Evolutionary conservation across 2,888 invertebrate genomes (phyloP).

Genomic region (Cyclophora punctaria): DNA sequence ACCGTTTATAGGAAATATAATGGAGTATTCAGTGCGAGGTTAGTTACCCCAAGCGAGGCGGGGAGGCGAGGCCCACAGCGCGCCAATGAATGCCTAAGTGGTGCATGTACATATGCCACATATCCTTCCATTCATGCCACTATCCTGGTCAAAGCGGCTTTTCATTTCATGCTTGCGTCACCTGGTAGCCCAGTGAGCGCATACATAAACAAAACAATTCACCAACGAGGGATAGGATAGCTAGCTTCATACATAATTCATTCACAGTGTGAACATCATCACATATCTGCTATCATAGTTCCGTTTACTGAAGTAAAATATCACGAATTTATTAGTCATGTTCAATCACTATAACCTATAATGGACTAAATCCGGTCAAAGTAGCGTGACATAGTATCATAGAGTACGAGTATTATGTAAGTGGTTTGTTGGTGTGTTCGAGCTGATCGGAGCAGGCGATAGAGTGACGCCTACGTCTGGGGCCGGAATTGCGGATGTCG

Average conservation of each 20-base stretch:
- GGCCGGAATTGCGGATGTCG: constrained; percentile 6
- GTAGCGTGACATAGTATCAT: no score
- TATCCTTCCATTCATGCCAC: constrained; percentile 47
- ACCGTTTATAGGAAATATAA: constrained; percentile 15
- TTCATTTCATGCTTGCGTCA: constrained; percentile 50
- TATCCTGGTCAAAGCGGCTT: constrained; percentile 52
- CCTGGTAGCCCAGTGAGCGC: constrained; percentile 53
- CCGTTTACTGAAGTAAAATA: no score
- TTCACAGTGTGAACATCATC: no score
- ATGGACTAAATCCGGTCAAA: no score
- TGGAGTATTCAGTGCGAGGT: constrained; percentile 42
- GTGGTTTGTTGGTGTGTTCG: not conserved
- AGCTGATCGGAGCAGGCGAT: not conserved
- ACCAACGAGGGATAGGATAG: no score
- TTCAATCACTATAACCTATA: no score
- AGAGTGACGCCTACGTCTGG: not conserved
- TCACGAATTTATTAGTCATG: no score
- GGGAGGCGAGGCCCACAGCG: constrained; percentile 34
- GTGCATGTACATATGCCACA: constrained; percentile 45
- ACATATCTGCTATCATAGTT: no score
- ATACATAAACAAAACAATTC: not conserved
- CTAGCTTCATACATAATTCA: no score
- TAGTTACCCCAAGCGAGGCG: constrained; percentile 50
- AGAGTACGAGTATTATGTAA: no score
- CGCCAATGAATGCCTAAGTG: constrained; percentile 60